A percentile compares a stretch with the other conserved stretches of the same genome.
phyloP scores from a whole-genome alignment of 1,140 invertebrate species.

The Nasonia longicornis region DNA sequence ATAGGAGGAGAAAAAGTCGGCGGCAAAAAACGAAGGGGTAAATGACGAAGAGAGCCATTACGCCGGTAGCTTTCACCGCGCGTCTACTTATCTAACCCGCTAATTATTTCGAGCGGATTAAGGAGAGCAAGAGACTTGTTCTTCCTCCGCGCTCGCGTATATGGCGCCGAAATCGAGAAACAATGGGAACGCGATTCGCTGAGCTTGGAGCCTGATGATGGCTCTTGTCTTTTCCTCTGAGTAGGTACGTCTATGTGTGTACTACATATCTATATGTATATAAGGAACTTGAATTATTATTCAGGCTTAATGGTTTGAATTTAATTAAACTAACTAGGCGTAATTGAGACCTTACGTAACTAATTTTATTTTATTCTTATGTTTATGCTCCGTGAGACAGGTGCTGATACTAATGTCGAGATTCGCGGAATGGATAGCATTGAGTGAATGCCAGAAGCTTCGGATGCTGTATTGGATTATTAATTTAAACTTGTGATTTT shows the following conservation, averaged over 20 bases:
- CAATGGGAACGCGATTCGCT: constrained; percentile 11
- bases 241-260: not conserved
- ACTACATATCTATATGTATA: no score
- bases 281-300: no score
- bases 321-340: constrained; percentile 2
- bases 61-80: constrained; percentile 44
- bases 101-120: constrained; percentile 36
- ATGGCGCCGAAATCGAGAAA: not conserved
- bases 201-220: not conserved
- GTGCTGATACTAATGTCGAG: not conserved
- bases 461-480: no score
- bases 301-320: not conserved
- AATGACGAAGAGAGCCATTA: constrained; percentile 39
- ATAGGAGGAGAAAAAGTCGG: not conserved
- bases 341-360: constrained; percentile 21
- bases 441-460: no score
- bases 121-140: not conserved
- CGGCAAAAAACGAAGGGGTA: not conserved
- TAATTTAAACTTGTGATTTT: no score
- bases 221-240: not conserved
- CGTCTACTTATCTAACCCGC: constrained; percentile 40
- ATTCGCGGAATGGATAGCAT: not conserved
- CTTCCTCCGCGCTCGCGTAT: not conserved
- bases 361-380: constrained; percentile 18
- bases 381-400: not conserved